Conservation (phyloP, 2,888 invertebrate species). For the Sepiola atlantica region DNA sequence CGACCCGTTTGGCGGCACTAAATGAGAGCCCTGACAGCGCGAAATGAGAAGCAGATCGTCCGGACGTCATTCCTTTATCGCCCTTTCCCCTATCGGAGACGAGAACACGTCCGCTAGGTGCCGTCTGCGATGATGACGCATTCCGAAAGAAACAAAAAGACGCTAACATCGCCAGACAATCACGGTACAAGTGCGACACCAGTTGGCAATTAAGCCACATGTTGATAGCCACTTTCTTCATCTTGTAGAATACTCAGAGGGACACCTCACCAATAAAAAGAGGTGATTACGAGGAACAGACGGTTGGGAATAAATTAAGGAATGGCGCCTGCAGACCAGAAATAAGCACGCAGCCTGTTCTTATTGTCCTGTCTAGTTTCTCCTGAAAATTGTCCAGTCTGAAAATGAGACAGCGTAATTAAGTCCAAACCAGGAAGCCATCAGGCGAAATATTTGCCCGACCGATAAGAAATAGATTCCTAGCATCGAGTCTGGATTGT, state of each 20-base stretch:
- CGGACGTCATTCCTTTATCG: neutral
- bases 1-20: neutral
- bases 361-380: neutral
- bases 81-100: neutral
- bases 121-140: neutral
- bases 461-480: constrained; percentile 16
- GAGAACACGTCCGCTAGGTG: neutral
- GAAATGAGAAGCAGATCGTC: constrained; percentile 4
- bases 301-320: neutral
- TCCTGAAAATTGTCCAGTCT: neutral
- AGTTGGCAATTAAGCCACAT: neutral
- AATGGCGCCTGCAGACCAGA: neutral
- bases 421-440: neutral
- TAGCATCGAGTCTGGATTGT: neutral
- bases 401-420: neutral
- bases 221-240: neutral
- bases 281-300: neutral
- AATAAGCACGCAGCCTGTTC: neutral
- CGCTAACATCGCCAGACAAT: neutral
- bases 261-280: neutral
- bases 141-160: neutral
- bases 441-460: neutral
- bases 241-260: neutral
- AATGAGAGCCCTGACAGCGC: neutral
- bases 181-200: neutral